Base-by-base conservation (phyloP, 2,797 vertebrate genomes). In the Acanthurus tractus region DNA sequence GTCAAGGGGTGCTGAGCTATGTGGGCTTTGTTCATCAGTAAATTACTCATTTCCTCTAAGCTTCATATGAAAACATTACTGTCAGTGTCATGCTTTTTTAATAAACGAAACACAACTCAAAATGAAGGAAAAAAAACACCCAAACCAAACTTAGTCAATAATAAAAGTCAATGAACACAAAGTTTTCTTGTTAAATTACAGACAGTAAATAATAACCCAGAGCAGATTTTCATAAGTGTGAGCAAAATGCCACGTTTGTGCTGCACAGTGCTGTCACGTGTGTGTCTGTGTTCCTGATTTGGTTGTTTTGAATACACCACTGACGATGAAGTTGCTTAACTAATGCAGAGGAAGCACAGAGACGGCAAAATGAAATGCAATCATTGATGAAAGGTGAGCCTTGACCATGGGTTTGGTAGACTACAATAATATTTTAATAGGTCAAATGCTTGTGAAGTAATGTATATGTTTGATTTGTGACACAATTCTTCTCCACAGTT, bases 41-140 rank as follows among this genome's bases (percentile, higher is more conserved):
- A 63, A 56, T 58, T 14, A 58, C 7, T 49, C 50, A 63, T 58
- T 70, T 77, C 59, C 0, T 58, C 48, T 52, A 8, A 53, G 34
- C 2, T 12, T 76, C 18, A 22, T 12, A 25, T 25, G 49, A 18
- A 48, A 53, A 62, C 40, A 40, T 25, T 12, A 53, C 38, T n/a
- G 36, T 3, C 14, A 17, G 45, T 6, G 40, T 1, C 0, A 1
- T 10, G n/a, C 29, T 63, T 38, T 48, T 52, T 45, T 18, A 69
- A 58, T n/a, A 23, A 38, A 48, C n/a, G 2, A 61, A 44, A 22
- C 17, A 15, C 18, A 53, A 34, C 42, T 34, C 1, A 22, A 34
- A 67, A 50, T 0, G 29, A 3, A 20, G 7, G 18, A 20, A 34
- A 68, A 11, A 56, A n/a, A 52, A 59, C 2, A 58, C 20, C 3